Conservation (phyloP, 2,888 invertebrate genomes). For the Hydriomena furcata region DNA sequence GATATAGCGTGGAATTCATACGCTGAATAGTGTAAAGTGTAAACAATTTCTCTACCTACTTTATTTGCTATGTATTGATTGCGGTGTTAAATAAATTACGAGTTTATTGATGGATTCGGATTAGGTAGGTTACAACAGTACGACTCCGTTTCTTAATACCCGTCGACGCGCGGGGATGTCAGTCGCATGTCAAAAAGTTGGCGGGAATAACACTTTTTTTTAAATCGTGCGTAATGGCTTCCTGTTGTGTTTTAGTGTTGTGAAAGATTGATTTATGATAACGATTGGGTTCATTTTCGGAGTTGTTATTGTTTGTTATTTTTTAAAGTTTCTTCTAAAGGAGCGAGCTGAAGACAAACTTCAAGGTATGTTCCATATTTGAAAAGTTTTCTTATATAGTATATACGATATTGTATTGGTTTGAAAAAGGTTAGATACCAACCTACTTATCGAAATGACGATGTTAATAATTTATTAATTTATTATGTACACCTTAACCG, state of each 20-base stretch:
- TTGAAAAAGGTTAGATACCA: too few relatives aligned
- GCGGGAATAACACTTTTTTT: constrained; percentile 59
- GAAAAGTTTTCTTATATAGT: too few relatives aligned
- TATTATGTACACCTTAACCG: neutral
- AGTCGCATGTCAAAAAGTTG: constrained; percentile 55
- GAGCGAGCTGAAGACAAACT: constrained; percentile 32
- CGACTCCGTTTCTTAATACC: constrained; percentile 22
- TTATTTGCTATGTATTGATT: constrained; percentile 20
- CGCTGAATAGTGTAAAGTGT: neutral
- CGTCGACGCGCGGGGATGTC: constrained; percentile 49
- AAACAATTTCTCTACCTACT: constrained; percentile 13
- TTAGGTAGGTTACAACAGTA: too few relatives aligned
- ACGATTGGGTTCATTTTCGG: constrained; percentile 57
- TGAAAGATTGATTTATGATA: constrained; percentile 66
- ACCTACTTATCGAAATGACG: neutral
- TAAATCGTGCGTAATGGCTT: constrained; percentile 39
- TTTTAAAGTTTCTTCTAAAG: constrained; percentile 47
- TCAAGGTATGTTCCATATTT: constrained; percentile 44
- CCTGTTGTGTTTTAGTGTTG: constrained; percentile 70
- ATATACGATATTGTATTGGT: too few relatives aligned
- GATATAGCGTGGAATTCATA: constrained; percentile 33
- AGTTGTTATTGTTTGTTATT: constrained; percentile 54
- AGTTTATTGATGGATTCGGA: constrained; percentile 22
- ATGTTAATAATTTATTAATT: too few relatives aligned
- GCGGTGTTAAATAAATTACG: constrained; percentile 24